Percentiles rank a stretch among this genome's conserved stretches.
These are phyloP conservation scores for Drosophila anomelani DNA, from an alignment of 2,888 invertebrate genomes.

Conservation along the genomic window DNA sequence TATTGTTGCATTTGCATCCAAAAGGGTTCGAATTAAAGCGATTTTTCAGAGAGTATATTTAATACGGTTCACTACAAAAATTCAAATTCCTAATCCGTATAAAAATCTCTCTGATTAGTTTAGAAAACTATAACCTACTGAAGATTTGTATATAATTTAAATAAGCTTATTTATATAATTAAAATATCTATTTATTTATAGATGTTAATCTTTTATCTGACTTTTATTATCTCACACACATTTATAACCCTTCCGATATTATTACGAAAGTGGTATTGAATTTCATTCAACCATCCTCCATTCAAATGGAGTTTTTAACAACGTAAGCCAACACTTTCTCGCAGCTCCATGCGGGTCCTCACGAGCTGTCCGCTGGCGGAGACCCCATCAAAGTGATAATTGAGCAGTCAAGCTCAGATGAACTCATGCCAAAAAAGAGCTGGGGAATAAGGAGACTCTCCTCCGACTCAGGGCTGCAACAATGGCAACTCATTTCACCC, in stretches of 20 bases:
- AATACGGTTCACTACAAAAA: no score
- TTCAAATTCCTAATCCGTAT: no score
- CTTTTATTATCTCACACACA: neutral
- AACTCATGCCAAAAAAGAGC: conserved; percentile 49
- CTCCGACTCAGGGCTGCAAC: conserved; percentile 54
- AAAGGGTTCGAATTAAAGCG: neutral
- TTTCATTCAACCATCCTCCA: neutral
- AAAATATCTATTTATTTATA: neutral
- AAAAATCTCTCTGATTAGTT: no score
- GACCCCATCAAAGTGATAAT: conserved; percentile 60
- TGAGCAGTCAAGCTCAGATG: conserved; percentile 71
- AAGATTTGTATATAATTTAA: no score
- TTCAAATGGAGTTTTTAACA: neutral
- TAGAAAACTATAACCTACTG: no score
- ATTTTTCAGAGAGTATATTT: no score
- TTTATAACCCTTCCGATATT: neutral
- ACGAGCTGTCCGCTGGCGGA: conserved; percentile 3
- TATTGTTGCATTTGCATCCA: neutral
- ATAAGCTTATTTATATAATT: neutral
- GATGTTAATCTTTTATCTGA: neutral
- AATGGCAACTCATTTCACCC: conserved; percentile 81
- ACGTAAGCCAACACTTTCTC: conserved; percentile 12
- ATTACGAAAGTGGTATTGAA: conserved; percentile 5
- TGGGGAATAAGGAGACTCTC: conserved; percentile 18
- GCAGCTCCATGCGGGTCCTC: conserved; percentile 21